These are phyloP conservation scores for Oasisia sp. DNA, from an alignment of 2,888 invertebrate species.

Conservation along the genomic window DNA sequence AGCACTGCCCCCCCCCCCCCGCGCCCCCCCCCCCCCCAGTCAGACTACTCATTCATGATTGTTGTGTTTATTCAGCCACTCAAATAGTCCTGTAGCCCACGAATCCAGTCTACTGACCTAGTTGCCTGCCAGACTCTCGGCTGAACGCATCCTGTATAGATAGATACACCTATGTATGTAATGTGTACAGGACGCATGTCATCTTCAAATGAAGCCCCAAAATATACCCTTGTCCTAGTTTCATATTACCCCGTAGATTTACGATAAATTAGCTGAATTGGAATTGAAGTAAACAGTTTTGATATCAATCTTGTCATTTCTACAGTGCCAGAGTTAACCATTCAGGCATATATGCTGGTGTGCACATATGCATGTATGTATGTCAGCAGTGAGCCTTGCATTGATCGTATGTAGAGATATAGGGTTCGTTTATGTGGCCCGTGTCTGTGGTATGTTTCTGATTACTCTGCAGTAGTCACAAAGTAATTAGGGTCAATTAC, in stretches of 20 bases:
- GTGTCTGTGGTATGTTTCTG: not conserved
- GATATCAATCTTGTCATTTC: not conserved
- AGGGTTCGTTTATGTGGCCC: not conserved
- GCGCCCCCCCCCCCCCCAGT: not conserved
- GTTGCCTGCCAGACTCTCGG: not conserved
- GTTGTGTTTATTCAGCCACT: not conserved
- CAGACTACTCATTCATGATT: not conserved
- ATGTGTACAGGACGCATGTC: too few species aligned
- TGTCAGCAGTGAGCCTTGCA: not conserved
- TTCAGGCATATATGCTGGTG: not conserved
- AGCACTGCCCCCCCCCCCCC: not conserved
- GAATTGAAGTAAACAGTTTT: not conserved
- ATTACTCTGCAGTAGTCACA: not conserved
- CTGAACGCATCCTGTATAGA: not conserved
- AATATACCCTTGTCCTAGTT: not conserved
- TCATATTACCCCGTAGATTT: not conserved
- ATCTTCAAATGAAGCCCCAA: not conserved
- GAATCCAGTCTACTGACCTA: not conserved
- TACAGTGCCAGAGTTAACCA: too few species aligned
- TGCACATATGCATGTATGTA: not conserved
- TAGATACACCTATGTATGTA: too few species aligned
- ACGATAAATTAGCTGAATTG: not conserved
- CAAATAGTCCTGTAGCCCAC: not conserved
- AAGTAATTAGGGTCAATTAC: not conserved
- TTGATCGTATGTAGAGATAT: not conserved